Evolutionary conservation across 2,113 vertebrate genomes (phyloP).

Genomic region (Zootoca vivipara): DNA sequence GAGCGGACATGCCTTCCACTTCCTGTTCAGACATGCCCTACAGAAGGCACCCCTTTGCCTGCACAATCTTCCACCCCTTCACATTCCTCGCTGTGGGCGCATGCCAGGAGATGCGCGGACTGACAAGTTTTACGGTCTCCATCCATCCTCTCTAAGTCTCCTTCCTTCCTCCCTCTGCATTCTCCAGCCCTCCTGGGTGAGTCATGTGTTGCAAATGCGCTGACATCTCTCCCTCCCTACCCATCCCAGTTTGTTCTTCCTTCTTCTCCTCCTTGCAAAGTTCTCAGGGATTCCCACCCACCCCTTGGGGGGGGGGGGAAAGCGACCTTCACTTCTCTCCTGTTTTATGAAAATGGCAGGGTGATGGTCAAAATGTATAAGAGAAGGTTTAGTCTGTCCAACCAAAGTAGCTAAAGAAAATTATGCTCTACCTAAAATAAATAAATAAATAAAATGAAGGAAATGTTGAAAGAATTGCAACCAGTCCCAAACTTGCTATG

Average conservation of each 20-base stretch:
- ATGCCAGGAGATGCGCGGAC: neutral
- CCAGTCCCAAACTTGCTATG: neutral
- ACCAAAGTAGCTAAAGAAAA: neutral
- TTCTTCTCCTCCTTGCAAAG: neutral
- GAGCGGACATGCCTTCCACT: neutral
- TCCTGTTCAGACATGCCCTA: slow-evolving; percentile 2
- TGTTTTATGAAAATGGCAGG: neutral
- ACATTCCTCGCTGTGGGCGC: neutral
- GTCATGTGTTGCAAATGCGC: rapidly evolving
- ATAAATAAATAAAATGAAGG: neutral
- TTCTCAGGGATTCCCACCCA: neutral
- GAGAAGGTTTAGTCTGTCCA: neutral
- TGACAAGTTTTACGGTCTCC: slow-evolving; percentile 2
- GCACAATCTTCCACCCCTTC: neutral
- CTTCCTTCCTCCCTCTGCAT: neutral
- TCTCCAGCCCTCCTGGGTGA: slow-evolving; percentile 17
- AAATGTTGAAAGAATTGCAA: neutral
- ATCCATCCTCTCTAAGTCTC: neutral
- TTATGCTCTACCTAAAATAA: neutral
- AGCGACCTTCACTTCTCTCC: slow-evolving; percentile 3
- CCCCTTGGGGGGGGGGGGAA: neutral
- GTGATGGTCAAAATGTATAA: neutral
- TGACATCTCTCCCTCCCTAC: neutral
- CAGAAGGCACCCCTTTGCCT: neutral
- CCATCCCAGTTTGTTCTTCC: neutral